A percentile compares a stretch with the other conserved stretches of the same genome.
These are phyloP conservation scores for Muraenolepis orangiensis DNA, from an alignment of 2,797 vertebrate genomes.

Conservation along the genomic window DNA sequence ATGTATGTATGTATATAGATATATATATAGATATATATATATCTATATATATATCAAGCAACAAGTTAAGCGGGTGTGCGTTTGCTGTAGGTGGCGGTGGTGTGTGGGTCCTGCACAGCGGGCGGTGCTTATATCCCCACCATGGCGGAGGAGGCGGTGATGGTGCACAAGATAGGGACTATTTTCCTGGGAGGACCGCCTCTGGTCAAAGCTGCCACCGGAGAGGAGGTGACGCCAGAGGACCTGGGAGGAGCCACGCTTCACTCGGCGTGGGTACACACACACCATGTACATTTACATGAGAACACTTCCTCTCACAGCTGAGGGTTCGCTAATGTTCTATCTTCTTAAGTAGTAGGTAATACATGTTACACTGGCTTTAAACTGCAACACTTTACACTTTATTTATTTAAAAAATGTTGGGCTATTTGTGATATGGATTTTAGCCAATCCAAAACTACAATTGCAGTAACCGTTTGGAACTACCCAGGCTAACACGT, in stretches of 20 bases:
- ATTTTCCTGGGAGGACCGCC: constrained; percentile 84
- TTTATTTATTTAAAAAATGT: background rate
- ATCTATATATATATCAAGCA: background rate
- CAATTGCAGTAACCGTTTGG: no score
- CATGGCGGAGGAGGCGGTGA: constrained; percentile 82
- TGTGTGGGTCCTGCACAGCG: constrained; percentile 86
- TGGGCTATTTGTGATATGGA: background rate
- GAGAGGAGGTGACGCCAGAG: constrained; percentile 81
- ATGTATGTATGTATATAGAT: no score
- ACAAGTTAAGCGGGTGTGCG: background rate
- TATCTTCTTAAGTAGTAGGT: background rate
- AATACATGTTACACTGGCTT: background rate
- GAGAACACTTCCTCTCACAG: background rate
- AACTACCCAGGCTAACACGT: no score
- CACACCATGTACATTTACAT: background rate
- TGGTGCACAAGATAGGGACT: constrained; percentile 79
- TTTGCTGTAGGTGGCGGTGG: constrained; percentile 78
- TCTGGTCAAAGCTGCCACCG: constrained; percentile 88
- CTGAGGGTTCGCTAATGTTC: background rate
- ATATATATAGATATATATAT: no score
- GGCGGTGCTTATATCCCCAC: constrained; percentile 84
- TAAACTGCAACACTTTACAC: no score
- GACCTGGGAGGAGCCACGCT: constrained; percentile 84
- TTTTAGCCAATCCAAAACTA: background rate
- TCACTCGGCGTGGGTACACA: constrained; percentile 73